A percentile compares a stretch with the other conserved stretches of the same genome.
Evolutionary conservation across 1,140 invertebrate genomes (phyloP).

Genomic region (Drosophila athabasca): DNA sequence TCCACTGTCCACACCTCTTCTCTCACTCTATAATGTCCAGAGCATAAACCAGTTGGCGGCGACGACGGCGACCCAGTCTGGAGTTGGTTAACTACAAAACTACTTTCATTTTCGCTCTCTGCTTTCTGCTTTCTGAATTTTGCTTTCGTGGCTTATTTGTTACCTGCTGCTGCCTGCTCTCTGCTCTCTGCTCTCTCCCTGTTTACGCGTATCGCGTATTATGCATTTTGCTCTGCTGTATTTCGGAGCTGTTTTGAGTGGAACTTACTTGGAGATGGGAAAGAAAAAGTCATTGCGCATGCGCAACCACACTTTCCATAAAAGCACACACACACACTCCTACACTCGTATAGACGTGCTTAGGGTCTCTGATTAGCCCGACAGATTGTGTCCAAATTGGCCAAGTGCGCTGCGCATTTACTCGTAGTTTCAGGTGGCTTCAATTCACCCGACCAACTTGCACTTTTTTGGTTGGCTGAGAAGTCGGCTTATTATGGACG

Average conservation of each 20-base stretch:
- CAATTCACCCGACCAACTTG: conserved; percentile 27
- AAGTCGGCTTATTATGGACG: conserved; percentile 26
- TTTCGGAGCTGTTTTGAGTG: conserved; percentile 21
- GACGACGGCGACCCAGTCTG: conserved; percentile 51
- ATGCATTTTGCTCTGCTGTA: conserved; percentile 12
- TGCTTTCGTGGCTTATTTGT: conserved; percentile 33
- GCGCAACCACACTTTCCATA: conserved; percentile 53
- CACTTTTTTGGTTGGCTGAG: conserved; percentile 23
- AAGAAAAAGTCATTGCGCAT: conserved; percentile 65
- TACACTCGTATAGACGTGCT: conserved; percentile 36
- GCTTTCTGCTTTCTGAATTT: conserved; percentile 19
- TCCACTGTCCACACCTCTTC: neutral
- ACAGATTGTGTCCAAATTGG: conserved; percentile 43
- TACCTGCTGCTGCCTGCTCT: neutral
- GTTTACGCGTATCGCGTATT: conserved; percentile 1
- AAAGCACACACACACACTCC: neutral
- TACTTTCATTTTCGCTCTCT: conserved; percentile 72
- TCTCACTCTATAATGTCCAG: conserved; percentile 25
- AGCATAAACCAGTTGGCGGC: conserved; percentile 63
- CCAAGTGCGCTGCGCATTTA: conserved; percentile 33
- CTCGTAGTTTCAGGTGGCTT: conserved; percentile 6
- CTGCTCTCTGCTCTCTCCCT: neutral
- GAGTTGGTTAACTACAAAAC: conserved; percentile 46
- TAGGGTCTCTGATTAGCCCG: conserved; percentile 28
- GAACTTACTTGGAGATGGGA: conserved; percentile 20